phyloP scores from a whole-genome alignment of 2,888 invertebrate species.

The Hydroisotoma schaefferi region DNA sequence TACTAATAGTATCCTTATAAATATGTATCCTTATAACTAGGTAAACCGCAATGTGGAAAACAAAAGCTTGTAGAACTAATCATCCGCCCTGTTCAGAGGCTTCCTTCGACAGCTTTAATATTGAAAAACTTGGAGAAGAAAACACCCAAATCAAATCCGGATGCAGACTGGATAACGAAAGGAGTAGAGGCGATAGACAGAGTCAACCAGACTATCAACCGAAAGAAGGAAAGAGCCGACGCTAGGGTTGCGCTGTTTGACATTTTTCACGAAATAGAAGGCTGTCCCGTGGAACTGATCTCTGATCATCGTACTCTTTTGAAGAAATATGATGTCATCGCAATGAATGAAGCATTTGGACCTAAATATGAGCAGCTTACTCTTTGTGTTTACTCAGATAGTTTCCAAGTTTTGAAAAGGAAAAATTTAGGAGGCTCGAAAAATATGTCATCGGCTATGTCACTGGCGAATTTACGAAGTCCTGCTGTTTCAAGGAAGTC shows the following conservation, averaged over 20 bases:
- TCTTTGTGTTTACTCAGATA: constrained; percentile 43
- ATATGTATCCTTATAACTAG: no score
- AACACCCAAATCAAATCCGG: constrained; percentile 82
- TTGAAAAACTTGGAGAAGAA: constrained; percentile 93
- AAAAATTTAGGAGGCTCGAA: constrained; percentile 31
- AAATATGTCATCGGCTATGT: constrained; percentile 33
- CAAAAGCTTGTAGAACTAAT: constrained; percentile 93
- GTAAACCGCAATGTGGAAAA: constrained; percentile 88
- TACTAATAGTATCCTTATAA: background rate
- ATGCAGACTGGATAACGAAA: constrained; percentile 53
- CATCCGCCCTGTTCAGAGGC: constrained; percentile 94
- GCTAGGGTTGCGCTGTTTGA: constrained; percentile 94
- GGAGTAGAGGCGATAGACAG: constrained; percentile 44
- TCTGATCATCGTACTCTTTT: constrained; percentile 44
- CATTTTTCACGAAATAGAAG: constrained; percentile 96
- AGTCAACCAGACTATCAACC: constrained; percentile 94
- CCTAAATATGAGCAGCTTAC: constrained; percentile 40
- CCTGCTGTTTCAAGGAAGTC: constrained; percentile 45
- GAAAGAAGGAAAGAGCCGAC: constrained; percentile 94
- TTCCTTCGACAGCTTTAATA: constrained; percentile 92
- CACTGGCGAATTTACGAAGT: constrained; percentile 45
- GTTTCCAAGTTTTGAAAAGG: constrained; percentile 45
- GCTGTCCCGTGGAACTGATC: constrained; percentile 34
- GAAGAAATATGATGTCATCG: constrained; percentile 42
- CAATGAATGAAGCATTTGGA: constrained; percentile 41